Conservation (phyloP, 2,888 invertebrate genomes). For the Omphaloscelis lunosa region DNA sequence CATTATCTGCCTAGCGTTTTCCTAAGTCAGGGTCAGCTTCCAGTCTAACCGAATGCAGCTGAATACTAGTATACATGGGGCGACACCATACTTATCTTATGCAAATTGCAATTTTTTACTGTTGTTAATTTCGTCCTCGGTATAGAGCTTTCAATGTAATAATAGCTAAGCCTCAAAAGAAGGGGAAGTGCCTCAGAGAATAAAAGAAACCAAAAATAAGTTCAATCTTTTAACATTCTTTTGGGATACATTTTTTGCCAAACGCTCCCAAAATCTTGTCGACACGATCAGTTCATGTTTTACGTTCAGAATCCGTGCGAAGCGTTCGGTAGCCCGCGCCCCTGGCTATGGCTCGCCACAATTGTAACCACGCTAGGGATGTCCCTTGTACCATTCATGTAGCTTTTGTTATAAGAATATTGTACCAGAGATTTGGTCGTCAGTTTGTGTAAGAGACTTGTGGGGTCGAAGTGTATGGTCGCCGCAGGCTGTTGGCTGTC, state of each 20-base stretch:
- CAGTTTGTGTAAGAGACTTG: conserved; percentile 2
- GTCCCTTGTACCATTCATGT: conserved; percentile 21
- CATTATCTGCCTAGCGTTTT: too few relatives aligned
- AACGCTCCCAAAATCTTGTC: conserved; percentile 13
- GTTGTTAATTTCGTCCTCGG: background rate
- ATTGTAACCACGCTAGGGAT: conserved; percentile 40
- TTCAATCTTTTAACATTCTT: background rate
- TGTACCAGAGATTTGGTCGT: conserved; percentile 1
- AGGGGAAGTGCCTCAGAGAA: too few relatives aligned
- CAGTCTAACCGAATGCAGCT: too few relatives aligned
- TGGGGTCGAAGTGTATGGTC: background rate
- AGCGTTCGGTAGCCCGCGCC: conserved; percentile 36
- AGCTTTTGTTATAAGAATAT: conserved; percentile 32
- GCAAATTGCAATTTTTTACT: background rate
- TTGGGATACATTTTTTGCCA: background rate
- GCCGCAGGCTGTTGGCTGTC: conserved; percentile 3
- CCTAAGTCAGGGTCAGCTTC: too few relatives aligned
- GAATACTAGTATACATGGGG: too few relatives aligned
- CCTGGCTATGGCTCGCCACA: conserved; percentile 29
- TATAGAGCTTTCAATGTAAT: background rate
- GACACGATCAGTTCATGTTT: conserved; percentile 38
- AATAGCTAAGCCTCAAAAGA: background rate
- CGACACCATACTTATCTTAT: too few relatives aligned
- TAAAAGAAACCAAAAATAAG: too few relatives aligned
- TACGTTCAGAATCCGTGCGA: conserved; percentile 32